Conservation (phyloP, 2,113 vertebrate species). For the Ciconia boyciana region DNA sequence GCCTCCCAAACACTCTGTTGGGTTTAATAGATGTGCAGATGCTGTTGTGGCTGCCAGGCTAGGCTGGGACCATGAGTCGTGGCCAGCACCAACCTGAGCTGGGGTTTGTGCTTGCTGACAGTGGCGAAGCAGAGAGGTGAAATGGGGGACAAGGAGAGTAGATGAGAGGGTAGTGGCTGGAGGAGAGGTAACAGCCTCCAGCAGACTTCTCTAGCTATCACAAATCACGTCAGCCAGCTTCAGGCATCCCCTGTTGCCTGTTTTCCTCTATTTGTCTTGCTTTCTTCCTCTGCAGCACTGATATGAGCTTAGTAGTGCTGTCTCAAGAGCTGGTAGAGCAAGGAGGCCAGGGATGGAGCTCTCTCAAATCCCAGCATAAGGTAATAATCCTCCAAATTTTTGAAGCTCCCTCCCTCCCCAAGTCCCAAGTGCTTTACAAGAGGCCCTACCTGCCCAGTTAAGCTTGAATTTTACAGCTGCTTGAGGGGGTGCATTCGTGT, state of each 20-base stretch:
- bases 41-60: neutral
- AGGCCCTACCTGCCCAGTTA: neutral
- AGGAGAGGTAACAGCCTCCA: neutral
- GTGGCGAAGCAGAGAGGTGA: neutral
- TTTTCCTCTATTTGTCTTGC: neutral
- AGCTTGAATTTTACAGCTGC: neutral
- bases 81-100: neutral
- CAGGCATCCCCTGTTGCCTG: neutral
- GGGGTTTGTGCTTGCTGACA: neutral
- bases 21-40: neutral
- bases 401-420: neutral
- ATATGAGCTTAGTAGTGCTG: neutral
- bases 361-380: neutral
- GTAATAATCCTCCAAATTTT: neutral
- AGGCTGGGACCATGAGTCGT: neutral
- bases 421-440: neutral
- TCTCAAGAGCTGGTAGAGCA: neutral
- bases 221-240: neutral
- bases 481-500: neutral
- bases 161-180: neutral
- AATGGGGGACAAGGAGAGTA: neutral
- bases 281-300: accelerated
- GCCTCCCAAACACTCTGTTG: neutral
- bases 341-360: neutral
- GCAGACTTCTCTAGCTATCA: neutral